Conservation (phyloP, 1,140 invertebrate genomes). For the Drosophila miranda region DNA sequence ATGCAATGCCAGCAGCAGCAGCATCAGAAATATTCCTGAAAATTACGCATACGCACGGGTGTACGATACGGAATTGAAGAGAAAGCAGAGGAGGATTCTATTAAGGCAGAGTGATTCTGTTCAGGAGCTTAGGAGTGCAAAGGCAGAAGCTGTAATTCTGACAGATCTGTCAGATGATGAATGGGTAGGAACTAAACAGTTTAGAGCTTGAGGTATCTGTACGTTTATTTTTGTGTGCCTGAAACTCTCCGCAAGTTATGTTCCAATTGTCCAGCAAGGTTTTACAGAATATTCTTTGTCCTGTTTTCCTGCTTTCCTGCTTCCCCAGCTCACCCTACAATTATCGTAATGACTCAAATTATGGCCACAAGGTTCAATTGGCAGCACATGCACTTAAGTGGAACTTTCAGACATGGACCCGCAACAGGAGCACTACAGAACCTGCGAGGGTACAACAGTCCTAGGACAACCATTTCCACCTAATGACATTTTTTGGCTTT, state of each 20-base stretch:
- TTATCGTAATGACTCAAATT: conserved; percentile 71
- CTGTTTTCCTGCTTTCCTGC: conserved; percentile 23
- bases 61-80: not conserved
- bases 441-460: no score
- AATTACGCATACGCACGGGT: conserved; percentile 50
- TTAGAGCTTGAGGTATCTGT: no score
- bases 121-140: no score
- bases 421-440: no score
- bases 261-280: not conserved
- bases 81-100: not conserved
- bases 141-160: not conserved
- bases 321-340: conserved; percentile 25
- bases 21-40: conserved; percentile 34
- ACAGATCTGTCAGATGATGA: conserved; percentile 1
- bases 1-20: not conserved
- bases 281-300: conserved; percentile 20
- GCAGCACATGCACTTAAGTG: conserved; percentile 61
- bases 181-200: no score
- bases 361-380: conserved; percentile 21
- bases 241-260: no score
- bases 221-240: no score
- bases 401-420: not conserved
- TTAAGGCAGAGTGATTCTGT: not conserved
- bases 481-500: conserved; percentile 73
- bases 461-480: conserved; percentile 52